phyloP scores from a whole-genome alignment of 2,888 invertebrate species.

The Ormyrus thymus region DNA sequence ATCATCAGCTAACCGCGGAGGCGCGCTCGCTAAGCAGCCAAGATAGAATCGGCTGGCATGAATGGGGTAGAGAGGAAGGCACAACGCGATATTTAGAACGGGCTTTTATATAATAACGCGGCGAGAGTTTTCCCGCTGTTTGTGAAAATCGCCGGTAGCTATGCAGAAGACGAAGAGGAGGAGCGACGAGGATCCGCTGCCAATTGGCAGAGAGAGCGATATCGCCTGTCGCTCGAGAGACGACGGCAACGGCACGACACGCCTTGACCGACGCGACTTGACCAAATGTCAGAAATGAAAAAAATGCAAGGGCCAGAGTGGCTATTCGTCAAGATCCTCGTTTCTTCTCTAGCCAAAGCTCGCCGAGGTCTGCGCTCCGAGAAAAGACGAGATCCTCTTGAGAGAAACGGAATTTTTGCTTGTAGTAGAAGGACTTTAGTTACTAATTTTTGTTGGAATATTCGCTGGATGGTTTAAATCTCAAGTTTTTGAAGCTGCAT shows the following conservation, averaged over 20 bases:
- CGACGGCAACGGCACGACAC: background rate
- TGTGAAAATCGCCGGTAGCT: slow-evolving; percentile 28
- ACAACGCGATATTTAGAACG: slow-evolving; percentile 1
- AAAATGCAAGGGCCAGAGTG: slow-evolving; percentile 26
- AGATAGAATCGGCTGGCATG: slow-evolving; percentile 23
- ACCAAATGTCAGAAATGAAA: slow-evolving; percentile 40
- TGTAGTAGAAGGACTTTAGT: background rate
- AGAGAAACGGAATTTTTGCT: background rate
- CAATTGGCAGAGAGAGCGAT: slow-evolving; percentile 47
- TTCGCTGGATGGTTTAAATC: too few species aligned
- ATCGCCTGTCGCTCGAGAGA: background rate
- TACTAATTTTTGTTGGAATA: too few species aligned
- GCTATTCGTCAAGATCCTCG: slow-evolving; percentile 15
- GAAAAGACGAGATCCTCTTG: background rate
- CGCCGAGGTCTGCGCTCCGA: background rate
- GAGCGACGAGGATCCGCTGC: slow-evolving; percentile 28
- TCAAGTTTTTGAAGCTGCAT: too few species aligned
- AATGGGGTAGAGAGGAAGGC: slow-evolving; percentile 13
- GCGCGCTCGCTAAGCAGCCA: slow-evolving; percentile 6
- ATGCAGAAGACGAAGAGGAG: background rate
- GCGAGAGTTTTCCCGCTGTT: slow-evolving; percentile 22
- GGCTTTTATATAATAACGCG: slow-evolving; percentile 42
- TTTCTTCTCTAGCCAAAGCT: slow-evolving; percentile 8
- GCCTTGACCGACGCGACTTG: slow-evolving; percentile 48
- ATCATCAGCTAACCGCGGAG: background rate